Evolutionary conservation across 2,113 vertebrate genomes (phyloP), one percentile per base, ranked within the genome.

Genomic region (Bungarus multicinctus): DNA sequence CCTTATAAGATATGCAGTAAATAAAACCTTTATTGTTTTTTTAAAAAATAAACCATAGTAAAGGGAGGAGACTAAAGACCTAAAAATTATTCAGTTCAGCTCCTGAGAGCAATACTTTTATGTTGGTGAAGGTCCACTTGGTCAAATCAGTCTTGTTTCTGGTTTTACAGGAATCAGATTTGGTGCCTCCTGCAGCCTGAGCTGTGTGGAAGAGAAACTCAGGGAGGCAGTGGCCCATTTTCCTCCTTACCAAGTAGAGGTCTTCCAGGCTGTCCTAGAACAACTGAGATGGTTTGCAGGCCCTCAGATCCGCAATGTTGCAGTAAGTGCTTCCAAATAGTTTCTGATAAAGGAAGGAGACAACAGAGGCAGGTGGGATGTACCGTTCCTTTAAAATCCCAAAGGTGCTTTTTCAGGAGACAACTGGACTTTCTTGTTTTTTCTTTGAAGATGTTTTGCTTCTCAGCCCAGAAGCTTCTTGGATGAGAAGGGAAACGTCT

Each of bases 281-380:
- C 99, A 99, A 96, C 96, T 99, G 93, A 98, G 98, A 1, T 99
- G 99, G 99, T 99, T 99, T 85, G 98, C 98, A 0, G 99, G 99
- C 55, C 98, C 97, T 64, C 99, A 99, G 95, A 98, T 99, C 92
- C 98, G 99, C 91, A 99, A 99, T 3, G 99, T 99, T 27, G 99
- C 99, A 0, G 99, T 99, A 97, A 98, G 99, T 97, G 85, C 1
- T 52, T 12, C 0, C 0, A 89, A 52, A 91, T n/a, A 22, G 34
- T 64, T 91, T 64, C 50, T 34, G 55, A 57, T 34, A n/a, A 87
- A 47, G 47, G 47, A 50, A 87, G 86, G 27, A 87, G 10, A 7
- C 14, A 64, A 43, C n/a, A 64, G 22, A 58, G 20, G 20, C n/a
- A 85, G 20, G 52, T 81, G 22, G 11, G 25, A 91, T 55, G 12